Percentiles rank a stretch among this genome's conserved stretches.
These are phyloP conservation scores for Nycticebus coucang DNA, from an alignment of 2,113 vertebrate genomes.

Conservation along the genomic window DNA sequence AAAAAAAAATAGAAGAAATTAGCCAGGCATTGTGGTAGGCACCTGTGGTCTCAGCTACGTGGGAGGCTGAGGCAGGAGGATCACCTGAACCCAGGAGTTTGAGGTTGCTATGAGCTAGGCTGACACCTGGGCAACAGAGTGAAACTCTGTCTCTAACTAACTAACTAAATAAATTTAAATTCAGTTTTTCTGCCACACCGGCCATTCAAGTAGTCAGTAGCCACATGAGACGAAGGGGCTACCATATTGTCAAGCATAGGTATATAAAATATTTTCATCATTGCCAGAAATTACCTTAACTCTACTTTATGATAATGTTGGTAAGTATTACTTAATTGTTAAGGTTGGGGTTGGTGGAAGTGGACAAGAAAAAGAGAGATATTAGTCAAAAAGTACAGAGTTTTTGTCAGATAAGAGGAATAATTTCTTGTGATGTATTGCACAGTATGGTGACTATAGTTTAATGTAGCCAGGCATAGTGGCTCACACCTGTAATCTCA, in stretches of 20 bases:
- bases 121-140: too few species aligned
- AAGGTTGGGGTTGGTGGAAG: neutral
- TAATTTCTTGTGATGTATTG: neutral
- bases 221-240: neutral
- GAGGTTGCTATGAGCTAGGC: too few species aligned
- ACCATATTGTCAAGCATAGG: neutral
- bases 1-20: too few species aligned
- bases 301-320: constrained; percentile 21
- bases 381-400: neutral
- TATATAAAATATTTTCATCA: neutral
- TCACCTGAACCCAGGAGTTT: too few species aligned
- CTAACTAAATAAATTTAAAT: neutral
- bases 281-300: constrained; percentile 39
- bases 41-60: too few species aligned
- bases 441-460: neutral
- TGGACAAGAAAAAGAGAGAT: neutral
- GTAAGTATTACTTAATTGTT: constrained; percentile 13
- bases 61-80: too few species aligned
- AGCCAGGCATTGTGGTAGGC: too few species aligned
- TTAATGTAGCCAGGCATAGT: neutral
- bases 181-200: constrained; percentile 14
- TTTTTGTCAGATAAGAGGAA: neutral
- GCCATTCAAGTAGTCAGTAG: constrained; percentile 23
- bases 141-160: too few species aligned
- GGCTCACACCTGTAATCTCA: neutral